Evolutionary conservation across 2,888 invertebrate species (phyloP).

Genomic region (Drosophila recens): DNA sequence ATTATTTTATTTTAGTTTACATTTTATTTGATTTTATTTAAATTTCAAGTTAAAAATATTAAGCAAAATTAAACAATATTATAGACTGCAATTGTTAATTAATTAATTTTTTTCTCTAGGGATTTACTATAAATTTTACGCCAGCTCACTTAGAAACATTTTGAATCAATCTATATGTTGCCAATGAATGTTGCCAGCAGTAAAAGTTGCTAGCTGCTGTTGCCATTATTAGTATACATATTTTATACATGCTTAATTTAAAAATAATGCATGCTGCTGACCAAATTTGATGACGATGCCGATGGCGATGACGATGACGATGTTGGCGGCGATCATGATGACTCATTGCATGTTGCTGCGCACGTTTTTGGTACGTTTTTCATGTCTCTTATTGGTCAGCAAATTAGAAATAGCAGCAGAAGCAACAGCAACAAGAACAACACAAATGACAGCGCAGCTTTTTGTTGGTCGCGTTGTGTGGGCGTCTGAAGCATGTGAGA

Average conservation of each 20-base stretch:
- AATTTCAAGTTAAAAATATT: no score
- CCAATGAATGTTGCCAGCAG: slow-evolving; percentile 27
- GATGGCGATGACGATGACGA: slow-evolving; percentile 10
- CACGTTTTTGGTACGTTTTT: slow-evolving; percentile 35
- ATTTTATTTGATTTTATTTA: no score
- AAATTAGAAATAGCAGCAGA: slow-evolving; percentile 64
- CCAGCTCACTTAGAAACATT: background rate
- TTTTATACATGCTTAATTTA: background rate
- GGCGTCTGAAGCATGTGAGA: slow-evolving; percentile 53
- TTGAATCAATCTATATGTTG: slow-evolving; percentile 13
- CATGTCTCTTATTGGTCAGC: slow-evolving; percentile 55
- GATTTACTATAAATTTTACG: background rate
- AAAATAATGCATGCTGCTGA: slow-evolving; percentile 8
- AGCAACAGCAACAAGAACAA: slow-evolving; percentile 5
- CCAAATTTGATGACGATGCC: slow-evolving; percentile 22
- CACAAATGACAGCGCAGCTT: slow-evolving; percentile 55
- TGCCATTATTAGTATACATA: background rate
- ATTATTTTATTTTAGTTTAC: no score
- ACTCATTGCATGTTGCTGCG: slow-evolving; percentile 48
- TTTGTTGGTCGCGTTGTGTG: slow-evolving; percentile 43
- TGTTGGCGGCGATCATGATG: slow-evolving; percentile 38
- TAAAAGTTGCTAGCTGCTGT: background rate
- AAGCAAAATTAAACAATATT: no score
- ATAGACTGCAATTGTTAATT: no score
- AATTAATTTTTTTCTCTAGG: no score